These are phyloP conservation scores for Brachyopa scutellaris DNA, from an alignment of 2,888 invertebrate genomes.

Conservation along the genomic window DNA sequence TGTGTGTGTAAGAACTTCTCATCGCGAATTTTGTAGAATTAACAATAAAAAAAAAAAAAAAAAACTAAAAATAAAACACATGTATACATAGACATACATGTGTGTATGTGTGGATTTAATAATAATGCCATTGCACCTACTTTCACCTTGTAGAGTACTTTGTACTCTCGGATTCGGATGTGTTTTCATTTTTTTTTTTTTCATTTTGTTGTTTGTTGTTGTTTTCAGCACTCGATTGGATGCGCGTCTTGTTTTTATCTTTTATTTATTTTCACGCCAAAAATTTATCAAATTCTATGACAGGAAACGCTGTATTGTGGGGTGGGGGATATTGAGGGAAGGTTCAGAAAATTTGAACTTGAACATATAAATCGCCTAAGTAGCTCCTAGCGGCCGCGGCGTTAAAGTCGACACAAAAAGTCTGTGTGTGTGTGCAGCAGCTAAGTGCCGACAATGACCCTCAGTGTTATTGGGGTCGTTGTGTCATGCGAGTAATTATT, in stretches of 20 bases:
- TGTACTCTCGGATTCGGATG: slow-evolving; percentile 17
- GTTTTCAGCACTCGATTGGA: neutral
- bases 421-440: too few relatives aligned
- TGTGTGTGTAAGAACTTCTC: too few relatives aligned
- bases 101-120: slow-evolving; percentile 10
- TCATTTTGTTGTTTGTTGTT: neutral
- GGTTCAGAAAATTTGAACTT: too few relatives aligned
- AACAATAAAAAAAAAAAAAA: neutral
- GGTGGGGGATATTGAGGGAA: too few relatives aligned
- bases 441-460: slow-evolving; percentile 3
- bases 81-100: neutral
- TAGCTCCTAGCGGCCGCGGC: too few relatives aligned
- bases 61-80: too few relatives aligned
- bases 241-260: neutral
- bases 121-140: slow-evolving; percentile 48
- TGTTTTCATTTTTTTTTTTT: neutral
- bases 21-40: neutral
- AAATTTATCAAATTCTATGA: too few relatives aligned
- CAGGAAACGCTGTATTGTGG: too few relatives aligned
- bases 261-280: too few relatives aligned
- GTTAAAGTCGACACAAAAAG: too few relatives aligned
- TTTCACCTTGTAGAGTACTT: slow-evolving; percentile 47
- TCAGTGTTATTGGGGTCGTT: slow-evolving; percentile 7
- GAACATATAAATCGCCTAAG: too few relatives aligned
- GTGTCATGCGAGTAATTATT: too few relatives aligned